Evolutionary conservation across 1,140 invertebrate genomes (phyloP).

Genomic region (Lasaia peninsularis): DNA sequence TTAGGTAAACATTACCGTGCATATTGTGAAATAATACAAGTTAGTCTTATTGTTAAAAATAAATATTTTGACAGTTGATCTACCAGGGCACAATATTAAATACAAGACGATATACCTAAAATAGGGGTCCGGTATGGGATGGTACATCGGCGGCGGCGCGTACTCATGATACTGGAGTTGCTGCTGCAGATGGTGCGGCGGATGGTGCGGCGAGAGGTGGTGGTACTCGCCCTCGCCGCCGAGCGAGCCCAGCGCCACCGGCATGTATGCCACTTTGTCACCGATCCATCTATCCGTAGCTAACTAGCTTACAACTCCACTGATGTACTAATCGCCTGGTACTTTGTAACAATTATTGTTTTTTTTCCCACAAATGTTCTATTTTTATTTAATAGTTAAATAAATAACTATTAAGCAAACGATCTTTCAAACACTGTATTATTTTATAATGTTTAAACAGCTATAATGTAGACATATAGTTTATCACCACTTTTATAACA

Average conservation of each 20-base stretch:
- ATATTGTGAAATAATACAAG: too few species aligned
- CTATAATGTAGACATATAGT: too few species aligned
- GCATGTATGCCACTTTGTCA: slow-evolving; percentile 74
- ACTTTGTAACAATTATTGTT: slow-evolving; percentile 18
- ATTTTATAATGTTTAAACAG: too few species aligned
- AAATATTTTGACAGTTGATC: too few species aligned
- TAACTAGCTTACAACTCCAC: slow-evolving; percentile 4
- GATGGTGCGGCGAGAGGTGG: slow-evolving; percentile 63
- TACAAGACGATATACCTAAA: slow-evolving; percentile 45
- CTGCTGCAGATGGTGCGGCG: slow-evolving; percentile 33
- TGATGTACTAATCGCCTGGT: slow-evolving; percentile 29
- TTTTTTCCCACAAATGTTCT: slow-evolving; percentile 14
- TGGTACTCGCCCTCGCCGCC: slow-evolving; percentile 72
- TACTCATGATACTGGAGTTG: slow-evolving; percentile 63
- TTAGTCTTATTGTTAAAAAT: too few species aligned
- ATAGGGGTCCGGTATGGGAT: slow-evolving; percentile 61
- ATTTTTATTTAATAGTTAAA: too few species aligned
- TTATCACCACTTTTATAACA: too few species aligned
- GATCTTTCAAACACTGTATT: too few species aligned
- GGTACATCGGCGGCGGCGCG: slow-evolving; percentile 64
- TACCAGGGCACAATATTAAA: neutral
- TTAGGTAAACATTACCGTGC: too few species aligned
- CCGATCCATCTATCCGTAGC: slow-evolving; percentile 46
- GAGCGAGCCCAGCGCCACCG: slow-evolving; percentile 71
- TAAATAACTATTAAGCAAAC: too few species aligned